Evolutionary conservation across 2,797 vertebrate species (phyloP).

Genomic region (Anomalospiza imberbis): DNA sequence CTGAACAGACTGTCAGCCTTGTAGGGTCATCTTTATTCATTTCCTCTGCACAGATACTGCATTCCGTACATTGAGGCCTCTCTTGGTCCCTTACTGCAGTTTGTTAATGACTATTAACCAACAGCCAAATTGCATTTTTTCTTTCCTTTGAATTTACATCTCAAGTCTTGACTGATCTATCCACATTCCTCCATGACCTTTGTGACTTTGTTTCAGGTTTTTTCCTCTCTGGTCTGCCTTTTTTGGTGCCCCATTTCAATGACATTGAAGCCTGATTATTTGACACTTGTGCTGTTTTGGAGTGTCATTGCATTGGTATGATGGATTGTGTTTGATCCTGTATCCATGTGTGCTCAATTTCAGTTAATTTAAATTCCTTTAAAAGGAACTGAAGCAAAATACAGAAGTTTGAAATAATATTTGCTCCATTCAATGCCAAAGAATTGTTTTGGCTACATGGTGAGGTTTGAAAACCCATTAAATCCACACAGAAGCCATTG

Average conservation of each 20-base stretch:
- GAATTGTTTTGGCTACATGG: not conserved
- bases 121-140: not conserved
- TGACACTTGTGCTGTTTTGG: not conserved
- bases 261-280: not conserved
- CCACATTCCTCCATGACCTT: not conserved
- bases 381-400: not conserved
- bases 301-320: not conserved
- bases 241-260: not conserved
- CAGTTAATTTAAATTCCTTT: not conserved
- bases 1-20: not conserved
- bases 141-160: not conserved
- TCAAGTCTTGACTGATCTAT: not conserved
- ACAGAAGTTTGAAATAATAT: not conserved
- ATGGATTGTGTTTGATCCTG: not conserved
- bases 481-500: not conserved
- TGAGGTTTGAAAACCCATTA: not conserved
- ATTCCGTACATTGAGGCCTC: not conserved
- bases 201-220: not conserved
- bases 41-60: constrained; percentile 22
- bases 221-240: not conserved
- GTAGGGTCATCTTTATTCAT: constrained; percentile 44
- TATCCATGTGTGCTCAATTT: not conserved
- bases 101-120: not conserved
- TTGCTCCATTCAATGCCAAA: not conserved
- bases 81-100: not conserved